These are phyloP conservation scores for Danio albolineatus DNA, from an alignment of 2,797 vertebrate genomes.

Conservation along the genomic window DNA sequence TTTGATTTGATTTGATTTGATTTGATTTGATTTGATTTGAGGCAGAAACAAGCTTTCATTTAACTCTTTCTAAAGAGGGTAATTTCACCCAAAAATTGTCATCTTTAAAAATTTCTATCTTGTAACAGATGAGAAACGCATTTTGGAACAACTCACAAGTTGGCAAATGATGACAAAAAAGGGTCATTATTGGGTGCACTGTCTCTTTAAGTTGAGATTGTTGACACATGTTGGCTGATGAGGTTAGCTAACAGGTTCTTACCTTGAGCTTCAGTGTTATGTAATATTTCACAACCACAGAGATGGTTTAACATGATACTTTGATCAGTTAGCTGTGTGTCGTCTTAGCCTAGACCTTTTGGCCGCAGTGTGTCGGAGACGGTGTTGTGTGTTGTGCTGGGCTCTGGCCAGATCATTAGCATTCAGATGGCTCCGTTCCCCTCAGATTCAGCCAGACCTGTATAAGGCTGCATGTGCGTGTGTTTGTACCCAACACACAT, in stretches of 20 bases:
- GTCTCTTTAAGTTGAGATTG: background rate
- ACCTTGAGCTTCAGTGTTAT: background rate
- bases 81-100: too few relatives aligned
- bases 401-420: slow-evolving; percentile 62
- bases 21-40: too few relatives aligned
- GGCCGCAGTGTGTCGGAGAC: background rate
- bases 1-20: too few relatives aligned
- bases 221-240: background rate
- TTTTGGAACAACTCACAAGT: too few relatives aligned
- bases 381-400: slow-evolving; percentile 21
- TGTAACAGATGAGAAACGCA: too few relatives aligned
- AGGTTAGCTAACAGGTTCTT: slow-evolving; percentile 14
- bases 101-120: too few relatives aligned
- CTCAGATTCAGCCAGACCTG: slow-evolving; percentile 45
- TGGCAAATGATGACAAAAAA: too few relatives aligned
- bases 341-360: slow-evolving; percentile 10
- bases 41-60: too few relatives aligned
- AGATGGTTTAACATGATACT: background rate
- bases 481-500: slow-evolving; percentile 32
- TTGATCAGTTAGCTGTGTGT: background rate
- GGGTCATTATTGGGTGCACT: background rate
- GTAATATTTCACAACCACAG: slow-evolving; percentile 3
- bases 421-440: slow-evolving; percentile 59
- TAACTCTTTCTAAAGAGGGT: too few relatives aligned
- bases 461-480: slow-evolving; percentile 26